A percentile compares a stretch with the other conserved stretches of the same genome.
Evolutionary conservation across 1,140 invertebrate species (phyloP).

Genomic region (Drosophila ambigua): DNA sequence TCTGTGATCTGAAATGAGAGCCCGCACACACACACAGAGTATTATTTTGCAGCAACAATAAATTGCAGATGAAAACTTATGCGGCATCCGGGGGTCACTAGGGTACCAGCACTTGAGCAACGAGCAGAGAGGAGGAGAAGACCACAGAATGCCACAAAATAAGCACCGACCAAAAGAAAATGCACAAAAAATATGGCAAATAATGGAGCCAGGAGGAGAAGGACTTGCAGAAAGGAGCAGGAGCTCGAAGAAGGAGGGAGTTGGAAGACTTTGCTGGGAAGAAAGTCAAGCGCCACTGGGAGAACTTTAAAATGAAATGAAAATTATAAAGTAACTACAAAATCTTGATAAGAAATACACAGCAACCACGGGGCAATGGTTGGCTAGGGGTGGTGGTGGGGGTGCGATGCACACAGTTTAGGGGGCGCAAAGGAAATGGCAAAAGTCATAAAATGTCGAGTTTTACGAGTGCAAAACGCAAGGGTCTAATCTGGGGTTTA

Average conservation of each 20-base stretch:
- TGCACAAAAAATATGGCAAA: conserved; percentile 62
- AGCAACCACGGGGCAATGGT: neutral
- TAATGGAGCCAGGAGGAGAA: conserved; percentile 36
- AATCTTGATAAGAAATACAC: conserved; percentile 74
- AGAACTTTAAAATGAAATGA: conserved; percentile 74
- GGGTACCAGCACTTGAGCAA: conserved; percentile 51
- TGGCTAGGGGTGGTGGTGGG: neutral
- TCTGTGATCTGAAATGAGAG: neutral
- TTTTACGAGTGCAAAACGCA: conserved; percentile 81
- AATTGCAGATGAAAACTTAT: conserved; percentile 70
- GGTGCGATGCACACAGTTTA: conserved; percentile 2
- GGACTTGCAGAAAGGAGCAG: neutral
- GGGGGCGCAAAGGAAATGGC: conserved; percentile 65
- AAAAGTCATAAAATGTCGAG: conserved; percentile 82
- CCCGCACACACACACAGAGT: conserved; percentile 12
- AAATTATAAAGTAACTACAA: conserved; percentile 83
- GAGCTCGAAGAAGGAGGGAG: neutral
- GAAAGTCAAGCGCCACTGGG: conserved; percentile 34
- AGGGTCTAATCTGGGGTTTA: conserved; percentile 80
- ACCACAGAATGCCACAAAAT: conserved; percentile 32
- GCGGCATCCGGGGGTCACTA: conserved; percentile 55
- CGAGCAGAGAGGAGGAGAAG: conserved; percentile 11
- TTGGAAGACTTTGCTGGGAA: neutral
- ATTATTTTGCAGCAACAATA: conserved; percentile 43
- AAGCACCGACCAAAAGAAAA: conserved; percentile 20